Evolutionary conservation across 2,888 invertebrate species (phyloP).

Genomic region (Nephrotoma appendiculata): DNA sequence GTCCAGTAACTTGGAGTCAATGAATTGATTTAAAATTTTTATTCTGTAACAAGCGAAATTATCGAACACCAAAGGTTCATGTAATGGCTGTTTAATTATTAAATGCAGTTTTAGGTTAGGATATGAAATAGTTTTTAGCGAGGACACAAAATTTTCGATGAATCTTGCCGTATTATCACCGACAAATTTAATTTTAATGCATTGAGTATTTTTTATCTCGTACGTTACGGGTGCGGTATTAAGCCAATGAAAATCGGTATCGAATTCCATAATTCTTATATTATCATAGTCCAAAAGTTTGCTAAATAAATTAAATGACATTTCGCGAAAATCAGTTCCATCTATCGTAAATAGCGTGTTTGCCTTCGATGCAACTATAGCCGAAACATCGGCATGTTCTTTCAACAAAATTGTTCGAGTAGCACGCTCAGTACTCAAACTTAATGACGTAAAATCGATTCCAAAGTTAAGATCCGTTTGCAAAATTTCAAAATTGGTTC

Average conservation of each 20-base stretch:
- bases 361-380: neutral
- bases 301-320: neutral
- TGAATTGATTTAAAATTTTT: neutral
- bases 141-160: neutral
- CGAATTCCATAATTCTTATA: neutral
- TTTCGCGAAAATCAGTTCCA: neutral
- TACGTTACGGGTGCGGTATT: neutral
- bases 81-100: neutral
- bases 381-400: neutral
- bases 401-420: neutral
- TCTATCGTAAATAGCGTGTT: neutral
- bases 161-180: neutral
- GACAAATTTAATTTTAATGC: neutral
- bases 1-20: neutral
- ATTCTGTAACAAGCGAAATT: neutral
- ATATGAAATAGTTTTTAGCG: neutral
- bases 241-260: neutral
- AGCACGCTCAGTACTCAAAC: no score
- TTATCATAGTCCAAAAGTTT: neutral
- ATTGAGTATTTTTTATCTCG: neutral
- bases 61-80: neutral
- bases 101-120: neutral
- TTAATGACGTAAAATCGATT: no score
- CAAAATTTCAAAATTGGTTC: neutral
- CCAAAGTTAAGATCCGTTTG: no score